Percentiles rank a stretch among this genome's conserved stretches.
These are phyloP conservation scores for Axis porcinus DNA, from an alignment of 2,113 vertebrate species.

Conservation along the genomic window DNA sequence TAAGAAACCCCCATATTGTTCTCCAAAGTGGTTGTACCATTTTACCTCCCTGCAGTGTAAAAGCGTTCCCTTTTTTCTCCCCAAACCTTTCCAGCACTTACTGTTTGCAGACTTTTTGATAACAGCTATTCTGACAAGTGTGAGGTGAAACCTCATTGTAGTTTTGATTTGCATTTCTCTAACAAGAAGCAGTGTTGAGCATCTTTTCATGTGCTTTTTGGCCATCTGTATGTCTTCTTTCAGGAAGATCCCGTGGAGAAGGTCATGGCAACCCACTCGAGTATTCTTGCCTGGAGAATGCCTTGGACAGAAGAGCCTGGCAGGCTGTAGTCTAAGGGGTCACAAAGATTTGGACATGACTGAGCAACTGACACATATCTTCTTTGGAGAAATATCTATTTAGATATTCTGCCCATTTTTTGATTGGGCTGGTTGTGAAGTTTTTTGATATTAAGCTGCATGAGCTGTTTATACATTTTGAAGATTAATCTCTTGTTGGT, in stretches of 20 bases:
- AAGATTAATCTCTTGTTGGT: neutral
- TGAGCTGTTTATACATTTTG: neutral
- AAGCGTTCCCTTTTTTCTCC: neutral
- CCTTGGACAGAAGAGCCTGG: neutral
- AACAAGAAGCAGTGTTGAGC: neutral
- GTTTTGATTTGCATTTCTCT: neutral
- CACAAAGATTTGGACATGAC: neutral
- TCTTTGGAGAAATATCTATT: neutral
- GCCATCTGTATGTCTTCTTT: neutral
- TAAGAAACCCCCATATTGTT: neutral
- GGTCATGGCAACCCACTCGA: neutral
- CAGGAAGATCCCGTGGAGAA: neutral
- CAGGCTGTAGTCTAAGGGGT: neutral
- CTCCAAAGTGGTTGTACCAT: neutral
- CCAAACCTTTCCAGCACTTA: neutral
- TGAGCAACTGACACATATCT: neutral
- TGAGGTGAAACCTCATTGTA: neutral
- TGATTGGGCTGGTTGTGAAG: neutral
- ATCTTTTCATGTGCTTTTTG: neutral
- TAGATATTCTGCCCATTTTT: neutral
- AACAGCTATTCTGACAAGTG: neutral
- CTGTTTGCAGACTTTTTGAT: neutral
- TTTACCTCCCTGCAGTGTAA: neutral
- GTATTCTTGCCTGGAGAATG: neutral
- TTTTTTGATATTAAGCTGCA: neutral